Conservation (phyloP, 2,797 vertebrate species). For the Okamejei kenojei region DNA sequence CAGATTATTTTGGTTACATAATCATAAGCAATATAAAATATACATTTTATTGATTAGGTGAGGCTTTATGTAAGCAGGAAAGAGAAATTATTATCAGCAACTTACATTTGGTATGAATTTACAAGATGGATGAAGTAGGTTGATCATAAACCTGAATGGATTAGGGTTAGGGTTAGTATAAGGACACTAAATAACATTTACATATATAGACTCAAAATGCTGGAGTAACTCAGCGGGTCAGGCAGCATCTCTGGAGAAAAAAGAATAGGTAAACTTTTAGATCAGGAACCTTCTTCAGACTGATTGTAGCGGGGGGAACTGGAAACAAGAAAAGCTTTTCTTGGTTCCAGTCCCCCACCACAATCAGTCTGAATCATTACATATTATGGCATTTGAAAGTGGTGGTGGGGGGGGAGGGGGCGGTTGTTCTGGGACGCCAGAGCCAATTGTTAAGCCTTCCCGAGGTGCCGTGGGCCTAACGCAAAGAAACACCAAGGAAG, state of each 20-base stretch:
- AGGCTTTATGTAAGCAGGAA: neutral
- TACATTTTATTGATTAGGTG: neutral
- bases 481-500: no score
- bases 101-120: neutral
- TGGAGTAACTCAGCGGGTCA: no score
- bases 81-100: neutral
- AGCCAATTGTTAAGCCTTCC: no score
- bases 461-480: no score
- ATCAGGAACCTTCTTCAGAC: no score
- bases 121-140: no score
- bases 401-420: no score
- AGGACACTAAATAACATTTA: neutral
- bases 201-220: neutral
- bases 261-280: no score
- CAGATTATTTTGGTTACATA: neutral
- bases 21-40: neutral
- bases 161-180: neutral
- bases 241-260: no score
- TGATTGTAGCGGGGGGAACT: no score
- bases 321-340: neutral
- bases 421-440: no score
- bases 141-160: neutral
- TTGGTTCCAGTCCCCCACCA: no score
- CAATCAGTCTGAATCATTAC: neutral
- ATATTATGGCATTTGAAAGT: neutral